A percentile compares a stretch with the other conserved stretches of the same genome.
phyloP scores from a whole-genome alignment of 2,113 vertebrate species.

The Coracopsis vasa region DNA sequence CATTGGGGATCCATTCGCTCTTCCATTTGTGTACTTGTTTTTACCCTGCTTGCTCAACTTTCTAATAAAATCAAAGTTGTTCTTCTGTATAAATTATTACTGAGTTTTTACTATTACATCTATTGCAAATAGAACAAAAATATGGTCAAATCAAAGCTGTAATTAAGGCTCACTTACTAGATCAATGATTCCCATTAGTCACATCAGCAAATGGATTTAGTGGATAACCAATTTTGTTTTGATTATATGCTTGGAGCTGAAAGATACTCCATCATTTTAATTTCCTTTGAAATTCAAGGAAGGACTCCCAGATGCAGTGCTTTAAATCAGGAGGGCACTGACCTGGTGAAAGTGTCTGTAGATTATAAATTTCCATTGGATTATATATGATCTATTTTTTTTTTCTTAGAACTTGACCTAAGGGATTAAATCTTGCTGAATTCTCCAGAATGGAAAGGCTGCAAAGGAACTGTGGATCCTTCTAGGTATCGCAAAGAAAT shows the following conservation, averaged over 20 bases:
- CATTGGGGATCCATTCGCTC: neutral
- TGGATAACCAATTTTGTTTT: slow-evolving; percentile 4
- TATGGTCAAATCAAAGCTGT: neutral
- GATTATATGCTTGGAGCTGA: neutral
- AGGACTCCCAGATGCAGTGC: neutral
- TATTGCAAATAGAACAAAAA: neutral
- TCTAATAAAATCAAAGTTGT: neutral
- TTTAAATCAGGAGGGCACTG: neutral
- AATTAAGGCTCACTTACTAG: neutral
- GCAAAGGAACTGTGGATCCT: neutral
- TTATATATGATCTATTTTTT: neutral
- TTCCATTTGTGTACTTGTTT: neutral
- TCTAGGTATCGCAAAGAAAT: neutral
- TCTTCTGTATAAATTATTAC: neutral
- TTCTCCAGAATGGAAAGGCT: neutral
- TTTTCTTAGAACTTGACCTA: neutral
- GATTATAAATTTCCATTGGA: neutral
- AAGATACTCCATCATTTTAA: neutral
- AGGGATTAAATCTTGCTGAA: neutral
- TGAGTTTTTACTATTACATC: neutral
- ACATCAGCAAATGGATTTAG: neutral
- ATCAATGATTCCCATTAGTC: slow-evolving; percentile 16
- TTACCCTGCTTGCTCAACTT: neutral
- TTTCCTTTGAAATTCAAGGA: neutral
- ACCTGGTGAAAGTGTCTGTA: neutral